Evolutionary conservation across 2,113 vertebrate genomes (phyloP).

Genomic region (Thamnophis sirtalis): DNA sequence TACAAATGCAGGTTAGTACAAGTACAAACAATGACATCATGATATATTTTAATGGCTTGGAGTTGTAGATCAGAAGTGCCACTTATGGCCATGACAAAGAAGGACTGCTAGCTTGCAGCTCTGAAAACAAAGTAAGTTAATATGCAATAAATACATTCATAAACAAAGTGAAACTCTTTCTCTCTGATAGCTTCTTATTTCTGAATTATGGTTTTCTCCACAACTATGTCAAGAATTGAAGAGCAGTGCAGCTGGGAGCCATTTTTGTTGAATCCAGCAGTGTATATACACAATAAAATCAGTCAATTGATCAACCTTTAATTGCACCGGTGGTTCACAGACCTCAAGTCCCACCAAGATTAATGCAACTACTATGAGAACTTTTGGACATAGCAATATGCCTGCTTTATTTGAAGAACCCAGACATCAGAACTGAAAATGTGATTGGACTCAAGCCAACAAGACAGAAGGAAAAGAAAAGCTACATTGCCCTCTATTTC

Average conservation of each 20-base stretch:
- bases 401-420: background rate
- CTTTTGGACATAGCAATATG: background rate
- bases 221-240: background rate
- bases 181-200: background rate
- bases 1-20: conserved; percentile 20
- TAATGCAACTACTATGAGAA: background rate
- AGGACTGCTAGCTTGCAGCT: conserved; percentile 56
- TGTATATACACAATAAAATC: background rate
- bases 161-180: conserved; percentile 39
- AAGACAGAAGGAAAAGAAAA: background rate
- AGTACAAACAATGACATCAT: conserved; percentile 41
- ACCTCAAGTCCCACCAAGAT: background rate
- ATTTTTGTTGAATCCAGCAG: background rate
- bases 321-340: background rate
- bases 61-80: conserved; percentile 45
- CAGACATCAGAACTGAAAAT: background rate
- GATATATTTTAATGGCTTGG: conserved; percentile 50
- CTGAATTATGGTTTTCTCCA: conserved; percentile 7
- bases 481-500: background rate
- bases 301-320: background rate
- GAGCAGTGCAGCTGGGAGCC: background rate
- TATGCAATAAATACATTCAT: conserved; percentile 31
- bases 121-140: conserved; percentile 55
- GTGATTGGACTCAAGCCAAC: background rate
- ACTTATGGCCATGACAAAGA: conserved; percentile 44